phyloP scores from a whole-genome alignment of 2,113 vertebrate genomes.

The Eubucco bourcierii region DNA sequence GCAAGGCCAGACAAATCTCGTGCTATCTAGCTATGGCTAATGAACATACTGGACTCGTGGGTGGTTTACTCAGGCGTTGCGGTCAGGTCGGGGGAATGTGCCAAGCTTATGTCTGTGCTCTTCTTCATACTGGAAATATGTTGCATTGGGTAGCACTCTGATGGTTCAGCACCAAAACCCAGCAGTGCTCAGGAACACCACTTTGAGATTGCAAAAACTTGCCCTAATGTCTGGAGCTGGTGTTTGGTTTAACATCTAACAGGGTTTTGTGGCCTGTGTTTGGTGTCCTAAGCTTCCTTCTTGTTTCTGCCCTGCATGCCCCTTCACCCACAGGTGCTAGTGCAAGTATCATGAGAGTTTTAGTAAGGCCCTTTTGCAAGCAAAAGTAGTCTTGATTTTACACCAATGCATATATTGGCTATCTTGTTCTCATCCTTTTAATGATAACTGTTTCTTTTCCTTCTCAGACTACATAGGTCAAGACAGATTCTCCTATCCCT shows the following conservation, averaged over 20 bases:
- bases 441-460: neutral
- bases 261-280: neutral
- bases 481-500: no score
- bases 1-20: neutral
- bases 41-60: no score
- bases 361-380: neutral
- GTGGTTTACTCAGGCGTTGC: neutral
- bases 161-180: neutral
- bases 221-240: neutral
- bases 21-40: neutral
- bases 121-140: neutral
- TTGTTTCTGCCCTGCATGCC: neutral
- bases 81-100: neutral
- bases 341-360: fast-evolving
- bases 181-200: neutral
- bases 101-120: fast-evolving
- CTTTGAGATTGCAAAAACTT: neutral
- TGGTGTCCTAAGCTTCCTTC: neutral
- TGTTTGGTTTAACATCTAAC: neutral
- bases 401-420: neutral
- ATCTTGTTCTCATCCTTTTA: neutral
- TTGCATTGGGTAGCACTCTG: neutral
- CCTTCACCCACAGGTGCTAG: fast-evolving
- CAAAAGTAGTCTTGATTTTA: neutral
- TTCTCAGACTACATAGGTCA: neutral